Percentiles rank a stretch among this genome's conserved stretches.
phyloP scores from a whole-genome alignment of 1,140 invertebrate genomes.

The Drosophila nigromelanica region DNA sequence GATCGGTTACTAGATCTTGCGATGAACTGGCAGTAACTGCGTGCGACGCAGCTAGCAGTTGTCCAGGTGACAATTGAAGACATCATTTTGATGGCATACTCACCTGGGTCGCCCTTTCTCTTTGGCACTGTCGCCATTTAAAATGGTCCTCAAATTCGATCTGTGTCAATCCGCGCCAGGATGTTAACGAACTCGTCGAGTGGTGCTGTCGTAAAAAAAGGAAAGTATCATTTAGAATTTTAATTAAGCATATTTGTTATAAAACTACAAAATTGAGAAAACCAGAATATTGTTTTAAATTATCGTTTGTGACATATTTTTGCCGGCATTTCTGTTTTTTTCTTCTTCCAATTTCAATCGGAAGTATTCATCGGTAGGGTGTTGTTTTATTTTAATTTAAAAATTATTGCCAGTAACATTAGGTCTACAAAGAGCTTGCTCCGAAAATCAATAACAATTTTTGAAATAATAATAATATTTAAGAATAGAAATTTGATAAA shows the following conservation, averaged over 20 bases:
- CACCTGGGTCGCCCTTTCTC: slow-evolving; percentile 52
- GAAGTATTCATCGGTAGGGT: background rate
- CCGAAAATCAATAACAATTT: too few relatives aligned
- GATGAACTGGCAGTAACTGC: slow-evolving; percentile 52
- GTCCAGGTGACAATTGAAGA: too few relatives aligned
- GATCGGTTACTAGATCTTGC: slow-evolving; percentile 64
- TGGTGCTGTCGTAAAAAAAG: slow-evolving; percentile 35
- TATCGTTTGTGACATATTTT: slow-evolving; percentile 21
- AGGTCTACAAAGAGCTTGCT: too few relatives aligned
- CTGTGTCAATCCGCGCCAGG: slow-evolving; percentile 34
- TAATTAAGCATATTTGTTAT: slow-evolving; percentile 44
- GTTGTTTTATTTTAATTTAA: too few relatives aligned
- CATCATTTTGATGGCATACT: background rate
- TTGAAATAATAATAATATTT: too few relatives aligned
- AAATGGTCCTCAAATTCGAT: slow-evolving; percentile 32
- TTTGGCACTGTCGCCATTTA: slow-evolving; percentile 72
- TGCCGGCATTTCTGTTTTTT: background rate
- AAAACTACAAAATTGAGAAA: slow-evolving; percentile 37
- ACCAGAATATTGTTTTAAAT: slow-evolving; percentile 3
- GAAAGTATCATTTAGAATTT: slow-evolving; percentile 41
- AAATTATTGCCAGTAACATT: too few relatives aligned
- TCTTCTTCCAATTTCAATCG: background rate
- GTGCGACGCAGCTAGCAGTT: background rate
- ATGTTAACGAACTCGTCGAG: slow-evolving; percentile 46
- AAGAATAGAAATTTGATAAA: too few relatives aligned